phyloP scores from a whole-genome alignment of 2,888 invertebrate species.

The Leucophora obtusa region DNA sequence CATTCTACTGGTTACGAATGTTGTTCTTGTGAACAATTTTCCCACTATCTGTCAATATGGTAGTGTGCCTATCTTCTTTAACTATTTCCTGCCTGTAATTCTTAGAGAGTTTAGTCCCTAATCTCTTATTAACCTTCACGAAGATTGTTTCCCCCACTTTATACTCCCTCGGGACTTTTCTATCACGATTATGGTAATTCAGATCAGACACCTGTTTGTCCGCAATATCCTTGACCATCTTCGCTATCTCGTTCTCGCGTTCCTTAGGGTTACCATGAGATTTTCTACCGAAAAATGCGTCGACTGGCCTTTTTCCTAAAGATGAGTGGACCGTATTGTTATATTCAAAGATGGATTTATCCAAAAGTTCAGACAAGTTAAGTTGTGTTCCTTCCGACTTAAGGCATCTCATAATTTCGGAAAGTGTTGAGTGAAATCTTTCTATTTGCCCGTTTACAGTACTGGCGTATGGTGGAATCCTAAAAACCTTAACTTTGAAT shows the following conservation, averaged over 20 bases:
- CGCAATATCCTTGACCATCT: conserved; percentile 16
- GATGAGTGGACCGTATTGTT: conserved; percentile 37
- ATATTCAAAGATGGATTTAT: conserved; percentile 22
- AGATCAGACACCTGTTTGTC: conserved; percentile 32
- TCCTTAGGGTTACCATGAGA: conserved; percentile 18
- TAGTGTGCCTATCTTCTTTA: conserved; percentile 38
- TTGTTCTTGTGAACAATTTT: conserved; percentile 23
- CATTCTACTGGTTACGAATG: conserved; percentile 1
- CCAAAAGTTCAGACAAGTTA: conserved; percentile 27
- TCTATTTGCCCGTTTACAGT: conserved; percentile 15
- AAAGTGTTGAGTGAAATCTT: conserved; percentile 31
- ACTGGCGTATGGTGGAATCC: conserved; percentile 28
- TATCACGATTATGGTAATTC: conserved; percentile 36
- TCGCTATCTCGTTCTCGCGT: conserved; percentile 4
- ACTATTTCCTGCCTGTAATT: conserved; percentile 35
- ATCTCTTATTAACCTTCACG: conserved; percentile 35
- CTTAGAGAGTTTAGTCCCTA: conserved; percentile 36
- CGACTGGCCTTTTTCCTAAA: conserved; percentile 21
- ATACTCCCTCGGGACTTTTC: conserved; percentile 17
- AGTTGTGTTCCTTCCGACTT: conserved; percentile 27
- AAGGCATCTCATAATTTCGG: conserved; percentile 29
- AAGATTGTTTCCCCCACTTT: conserved; percentile 24
- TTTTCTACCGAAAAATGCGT: conserved; percentile 39
- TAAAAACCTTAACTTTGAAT: conserved; percentile 37
- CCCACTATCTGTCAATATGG: conserved; percentile 29